phyloP scores from a whole-genome alignment of 1,140 invertebrate genomes.

The Eurosta solidaginis region DNA sequence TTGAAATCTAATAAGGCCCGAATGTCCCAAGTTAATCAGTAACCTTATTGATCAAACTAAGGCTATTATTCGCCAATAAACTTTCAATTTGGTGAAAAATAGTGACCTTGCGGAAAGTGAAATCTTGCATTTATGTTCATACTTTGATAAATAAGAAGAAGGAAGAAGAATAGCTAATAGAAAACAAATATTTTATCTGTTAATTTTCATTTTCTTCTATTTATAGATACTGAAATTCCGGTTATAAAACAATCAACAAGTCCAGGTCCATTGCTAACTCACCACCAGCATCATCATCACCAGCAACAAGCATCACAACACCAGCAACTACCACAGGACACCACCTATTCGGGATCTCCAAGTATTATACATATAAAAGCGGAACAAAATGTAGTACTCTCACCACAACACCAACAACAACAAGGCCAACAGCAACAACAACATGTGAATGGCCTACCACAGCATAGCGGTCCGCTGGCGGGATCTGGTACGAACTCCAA shows the following conservation, averaged over 20 bases:
- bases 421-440: slow-evolving; percentile 48
- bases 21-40: too few species aligned
- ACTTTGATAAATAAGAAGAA: not conserved
- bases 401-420: slow-evolving; percentile 47
- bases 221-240: slow-evolving; percentile 60
- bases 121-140: not conserved
- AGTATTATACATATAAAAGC: slow-evolving; percentile 54
- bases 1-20: too few species aligned
- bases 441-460: slow-evolving; percentile 33
- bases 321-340: slow-evolving; percentile 43
- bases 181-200: not conserved
- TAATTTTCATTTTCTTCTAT: slow-evolving; percentile 7
- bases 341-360: slow-evolving; percentile 41
- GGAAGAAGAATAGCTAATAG: not conserved
- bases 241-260: slow-evolving; percentile 60
- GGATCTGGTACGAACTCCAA: slow-evolving; percentile 31
- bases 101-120: too few species aligned
- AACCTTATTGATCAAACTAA: too few species aligned
- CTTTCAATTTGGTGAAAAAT: too few species aligned
- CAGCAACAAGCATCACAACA: slow-evolving; percentile 41
- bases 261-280: slow-evolving; percentile 52
- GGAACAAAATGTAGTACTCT: slow-evolving; percentile 46
- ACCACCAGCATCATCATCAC: slow-evolving; percentile 42
- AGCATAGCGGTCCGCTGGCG: slow-evolving; percentile 34
- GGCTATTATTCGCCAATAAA: too few species aligned